Base-by-base conservation (phyloP, 2,797 vertebrate genomes). In the Poecilia wingei region DNA sequence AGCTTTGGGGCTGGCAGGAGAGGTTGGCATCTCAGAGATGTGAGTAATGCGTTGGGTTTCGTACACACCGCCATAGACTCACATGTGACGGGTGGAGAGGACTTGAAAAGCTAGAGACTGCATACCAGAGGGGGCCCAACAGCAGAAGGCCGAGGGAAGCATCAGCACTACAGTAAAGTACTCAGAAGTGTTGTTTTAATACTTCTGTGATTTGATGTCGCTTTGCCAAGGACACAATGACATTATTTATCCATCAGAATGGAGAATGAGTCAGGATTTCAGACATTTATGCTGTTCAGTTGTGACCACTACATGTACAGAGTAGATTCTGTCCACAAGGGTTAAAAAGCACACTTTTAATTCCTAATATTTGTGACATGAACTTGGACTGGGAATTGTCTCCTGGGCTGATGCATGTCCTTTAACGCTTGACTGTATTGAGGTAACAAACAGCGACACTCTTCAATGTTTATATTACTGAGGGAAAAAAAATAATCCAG, bases 21-120 rank as follows among this genome's bases (percentile, higher is more conserved):
- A 51, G 55, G 31, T 51, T 68, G 59, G 82, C 85, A 84, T 90
- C 84, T 87, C 89, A 22, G 68, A 85, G 86, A 85, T 45, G 68
- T 36, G 33, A 66, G 61, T 2, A 13, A 68, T 75, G 86, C 13
- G 45, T 46, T 80, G 75, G 39, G 49, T 86, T 87, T 84, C 33
- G 1, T 79, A 66, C 75, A 13, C 57, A 10, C 57, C 3, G 43
- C 51, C 66, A n/a, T 57, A 78, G 0, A 8, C 57, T 76, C 75
- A 72, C 69, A 69, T 76, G 79, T 20, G 25, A 16, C 71, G 66
- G 25, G 10, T 41, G 75, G 55, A 46, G 43, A 25, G n/a, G 33
- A 61, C 36, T 70, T 75, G 16, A 70, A 80, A 79, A 31, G 2
- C 55, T 55, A 16, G 43, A 68, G 53, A n/a, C 18, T 1, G 53